Conservation (phyloP, 1,140 invertebrate species). For the Neotoxoptera formosana region DNA sequence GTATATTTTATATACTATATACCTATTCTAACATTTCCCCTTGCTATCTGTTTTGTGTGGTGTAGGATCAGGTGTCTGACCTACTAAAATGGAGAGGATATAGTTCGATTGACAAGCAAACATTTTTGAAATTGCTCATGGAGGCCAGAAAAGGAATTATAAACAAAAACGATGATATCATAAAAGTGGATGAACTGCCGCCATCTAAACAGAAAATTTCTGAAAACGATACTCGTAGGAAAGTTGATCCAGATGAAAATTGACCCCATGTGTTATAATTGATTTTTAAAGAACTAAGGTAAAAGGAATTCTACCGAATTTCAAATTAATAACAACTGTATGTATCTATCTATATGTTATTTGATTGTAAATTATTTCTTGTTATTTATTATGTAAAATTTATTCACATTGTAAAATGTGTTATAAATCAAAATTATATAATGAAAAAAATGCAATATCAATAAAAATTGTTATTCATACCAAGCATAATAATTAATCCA, state of each 20-base stretch:
- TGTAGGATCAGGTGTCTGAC: slow-evolving; percentile 53
- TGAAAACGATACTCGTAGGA: slow-evolving; percentile 57
- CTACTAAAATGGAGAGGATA: slow-evolving; percentile 53
- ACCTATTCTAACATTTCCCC: slow-evolving; percentile 42
- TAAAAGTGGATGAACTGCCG: slow-evolving; percentile 55
- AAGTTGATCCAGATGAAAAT: slow-evolving; percentile 57
- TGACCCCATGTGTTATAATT: slow-evolving; percentile 2
- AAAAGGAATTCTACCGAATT: background rate
- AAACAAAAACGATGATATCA: slow-evolving; percentile 55
- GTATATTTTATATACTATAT: slow-evolving; percentile 18
- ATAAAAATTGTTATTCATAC: slow-evolving; percentile 25
- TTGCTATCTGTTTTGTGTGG: slow-evolving; percentile 52
- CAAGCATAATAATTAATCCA: background rate
- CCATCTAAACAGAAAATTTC: slow-evolving; percentile 53
- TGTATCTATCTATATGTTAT: slow-evolving; percentile 27
- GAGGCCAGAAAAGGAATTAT: slow-evolving; percentile 33
- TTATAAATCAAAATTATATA: slow-evolving; percentile 28
- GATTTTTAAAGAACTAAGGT: background rate
- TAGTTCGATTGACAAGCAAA: slow-evolving; percentile 51
- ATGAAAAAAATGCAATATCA: slow-evolving; percentile 8
- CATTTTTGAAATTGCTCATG: slow-evolving; percentile 52
- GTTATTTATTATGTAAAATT: slow-evolving; percentile 51
- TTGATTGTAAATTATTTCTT: slow-evolving; percentile 54
- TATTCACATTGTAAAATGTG: slow-evolving; percentile 45
- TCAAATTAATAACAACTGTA: slow-evolving; percentile 30